Evolutionary conservation across 2,797 vertebrate species (phyloP).

Genomic region (Lacerta agilis): DNA sequence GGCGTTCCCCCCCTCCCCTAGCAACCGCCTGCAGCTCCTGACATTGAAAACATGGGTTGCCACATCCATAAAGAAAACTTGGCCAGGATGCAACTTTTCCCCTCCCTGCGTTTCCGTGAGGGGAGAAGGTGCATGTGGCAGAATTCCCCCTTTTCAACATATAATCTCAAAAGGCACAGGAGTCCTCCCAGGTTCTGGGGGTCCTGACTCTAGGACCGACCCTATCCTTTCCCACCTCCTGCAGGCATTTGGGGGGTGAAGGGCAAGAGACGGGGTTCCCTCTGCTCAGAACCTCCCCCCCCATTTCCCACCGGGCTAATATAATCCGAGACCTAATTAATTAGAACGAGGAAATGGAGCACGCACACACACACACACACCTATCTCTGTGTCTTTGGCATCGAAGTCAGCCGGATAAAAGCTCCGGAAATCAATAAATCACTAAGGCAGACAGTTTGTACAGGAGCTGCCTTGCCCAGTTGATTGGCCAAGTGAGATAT

Average conservation of each 20-base stretch:
- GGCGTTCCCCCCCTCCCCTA: not conserved
- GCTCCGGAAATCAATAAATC: conserved; percentile 21
- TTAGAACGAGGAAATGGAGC: not conserved
- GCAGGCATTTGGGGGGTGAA: not conserved
- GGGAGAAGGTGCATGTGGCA: not conserved
- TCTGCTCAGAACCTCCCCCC: not conserved
- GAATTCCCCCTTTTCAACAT: not conserved
- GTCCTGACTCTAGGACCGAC: no score
- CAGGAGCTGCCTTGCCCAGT: not conserved
- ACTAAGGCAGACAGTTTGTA: not conserved
- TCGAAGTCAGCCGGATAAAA: not conserved
- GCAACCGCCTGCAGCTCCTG: not conserved
- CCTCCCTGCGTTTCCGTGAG: not conserved
- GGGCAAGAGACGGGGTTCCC: no score
- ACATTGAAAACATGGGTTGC: not conserved
- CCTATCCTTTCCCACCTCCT: not conserved
- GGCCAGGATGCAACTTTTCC: not conserved
- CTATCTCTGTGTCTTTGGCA: not conserved
- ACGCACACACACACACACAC: not conserved
- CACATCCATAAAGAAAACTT: not conserved
- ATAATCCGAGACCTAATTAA: not conserved
- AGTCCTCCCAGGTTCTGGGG: not conserved
- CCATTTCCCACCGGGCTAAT: not conserved
- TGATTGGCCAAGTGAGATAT: not conserved
- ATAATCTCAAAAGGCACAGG: not conserved